A percentile compares a stretch with the other conserved stretches of the same genome.
Conservation (phyloP, 1,140 invertebrate species). For the Apis mellifera region Amel_HAv3.1 CM009935.2:9058501-9059000, state of each 20-base stretch:
- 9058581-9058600: neutral
- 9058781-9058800: slow-evolving; percentile 45
- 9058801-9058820: slow-evolving; percentile 50
- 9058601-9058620: neutral
- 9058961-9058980: neutral
- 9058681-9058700: slow-evolving; percentile 39
- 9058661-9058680: slow-evolving; percentile 44
- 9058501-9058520: neutral
- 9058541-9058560: neutral
- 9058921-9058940: neutral
- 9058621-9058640: slow-evolving; percentile 4
- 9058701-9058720: slow-evolving; percentile 67
- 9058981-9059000: neutral
- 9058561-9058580: neutral
- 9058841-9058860: slow-evolving; percentile 42
- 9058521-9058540: neutral
- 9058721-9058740: slow-evolving; percentile 60
- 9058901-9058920: slow-evolving; percentile 6
- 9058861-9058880: slow-evolving; percentile 58
- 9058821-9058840: slow-evolving; percentile 63
- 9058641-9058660: neutral
- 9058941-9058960: neutral
- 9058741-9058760: slow-evolving; percentile 64
- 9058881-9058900: slow-evolving; percentile 36
- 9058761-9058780: slow-evolving; percentile 55